A percentile compares a stretch with the other conserved stretches of the same genome.
Conservation (phyloP, 2,888 invertebrate species). For the Chloromyia formosa region DNA sequence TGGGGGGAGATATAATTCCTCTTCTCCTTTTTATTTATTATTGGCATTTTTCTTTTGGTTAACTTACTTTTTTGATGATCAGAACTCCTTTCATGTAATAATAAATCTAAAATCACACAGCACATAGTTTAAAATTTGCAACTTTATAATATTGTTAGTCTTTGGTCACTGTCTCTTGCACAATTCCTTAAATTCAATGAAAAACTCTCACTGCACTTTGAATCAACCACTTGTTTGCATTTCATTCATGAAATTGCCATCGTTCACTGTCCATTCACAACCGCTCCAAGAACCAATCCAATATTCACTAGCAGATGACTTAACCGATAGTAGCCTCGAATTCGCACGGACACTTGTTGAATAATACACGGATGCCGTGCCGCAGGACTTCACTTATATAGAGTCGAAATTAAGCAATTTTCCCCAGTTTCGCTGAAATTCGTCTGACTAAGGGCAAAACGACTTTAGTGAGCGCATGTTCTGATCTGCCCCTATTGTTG, state of each 20-base stretch:
- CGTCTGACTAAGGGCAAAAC: not conserved
- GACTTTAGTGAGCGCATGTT: conserved; percentile 20
- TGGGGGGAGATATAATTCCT: too few relatives aligned
- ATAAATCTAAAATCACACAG: too few relatives aligned
- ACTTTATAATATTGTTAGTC: too few relatives aligned
- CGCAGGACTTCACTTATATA: conserved; percentile 59
- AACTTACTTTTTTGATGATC: too few relatives aligned
- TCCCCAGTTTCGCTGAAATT: conserved; percentile 16
- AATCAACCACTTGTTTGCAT: conserved; percentile 44
- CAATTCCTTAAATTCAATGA: not conserved
- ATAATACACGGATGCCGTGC: conserved; percentile 59
- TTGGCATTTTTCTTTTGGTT: too few relatives aligned
- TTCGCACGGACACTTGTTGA: conserved; percentile 61
- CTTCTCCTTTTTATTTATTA: too few relatives aligned
- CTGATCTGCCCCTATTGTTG: conserved; percentile 26
- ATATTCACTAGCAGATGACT: conserved; percentile 23
- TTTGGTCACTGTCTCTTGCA: too few relatives aligned
- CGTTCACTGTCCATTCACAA: conserved; percentile 6
- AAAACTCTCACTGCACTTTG: not conserved
- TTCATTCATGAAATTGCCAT: conserved; percentile 29
- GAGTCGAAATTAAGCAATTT: conserved; percentile 44
- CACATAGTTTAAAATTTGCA: too few relatives aligned
- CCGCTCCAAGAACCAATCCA: conserved; percentile 38
- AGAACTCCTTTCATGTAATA: too few relatives aligned
- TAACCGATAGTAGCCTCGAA: conserved; percentile 16